A percentile compares a stretch with the other conserved stretches of the same genome.
These are phyloP conservation scores for Synergus itoensis DNA, from an alignment of 2,888 invertebrate genomes.

Conservation along the genomic window DNA sequence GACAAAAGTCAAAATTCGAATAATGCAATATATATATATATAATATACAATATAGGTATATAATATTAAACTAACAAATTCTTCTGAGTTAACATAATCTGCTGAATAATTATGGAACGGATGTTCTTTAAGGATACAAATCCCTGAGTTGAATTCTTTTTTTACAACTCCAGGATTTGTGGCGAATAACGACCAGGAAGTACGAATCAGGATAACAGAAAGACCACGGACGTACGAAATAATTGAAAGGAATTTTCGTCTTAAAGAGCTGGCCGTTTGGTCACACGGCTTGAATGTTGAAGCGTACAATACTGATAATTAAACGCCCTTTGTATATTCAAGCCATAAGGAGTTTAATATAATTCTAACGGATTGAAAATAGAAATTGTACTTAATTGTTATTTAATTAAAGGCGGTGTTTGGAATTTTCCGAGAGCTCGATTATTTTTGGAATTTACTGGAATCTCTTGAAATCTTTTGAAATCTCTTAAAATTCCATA, in stretches of 20 bases:
- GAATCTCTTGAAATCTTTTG: no score
- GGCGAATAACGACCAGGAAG: neutral
- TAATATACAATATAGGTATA: no score
- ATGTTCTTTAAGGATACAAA: neutral
- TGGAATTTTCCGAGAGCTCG: no score
- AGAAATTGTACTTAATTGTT: no score
- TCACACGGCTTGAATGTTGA: neutral
- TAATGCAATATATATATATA: neutral
- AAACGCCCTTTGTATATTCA: neutral
- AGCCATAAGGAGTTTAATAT: neutral
- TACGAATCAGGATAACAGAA: neutral
- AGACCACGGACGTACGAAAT: neutral
- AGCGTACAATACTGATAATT: neutral
- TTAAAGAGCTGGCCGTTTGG: neutral
- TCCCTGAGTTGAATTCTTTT: neutral
- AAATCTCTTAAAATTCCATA: no score
- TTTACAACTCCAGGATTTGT: neutral
- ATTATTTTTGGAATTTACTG: no score
- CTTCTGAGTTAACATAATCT: neutral
- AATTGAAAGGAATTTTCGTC: conserved; percentile 4
- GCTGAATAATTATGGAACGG: neutral
- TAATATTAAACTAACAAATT: neutral
- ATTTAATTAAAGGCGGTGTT: no score
- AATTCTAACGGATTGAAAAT: neutral
- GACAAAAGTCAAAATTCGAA: neutral